These are phyloP conservation scores for Colius striatus DNA, from an alignment of 2,113 vertebrate genomes.

Conservation along the genomic window DNA sequence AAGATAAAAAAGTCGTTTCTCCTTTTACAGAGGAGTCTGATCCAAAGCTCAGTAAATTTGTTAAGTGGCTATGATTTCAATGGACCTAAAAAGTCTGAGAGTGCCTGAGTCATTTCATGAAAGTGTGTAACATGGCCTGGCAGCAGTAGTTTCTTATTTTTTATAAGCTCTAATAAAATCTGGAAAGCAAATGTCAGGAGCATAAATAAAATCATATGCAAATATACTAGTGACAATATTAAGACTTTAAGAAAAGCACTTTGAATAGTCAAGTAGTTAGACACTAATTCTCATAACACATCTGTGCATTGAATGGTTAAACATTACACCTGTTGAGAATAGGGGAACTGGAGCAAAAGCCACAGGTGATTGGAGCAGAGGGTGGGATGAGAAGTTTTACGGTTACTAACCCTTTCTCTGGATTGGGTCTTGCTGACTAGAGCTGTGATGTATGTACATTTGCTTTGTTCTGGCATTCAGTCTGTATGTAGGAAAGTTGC, in stretches of 20 bases:
- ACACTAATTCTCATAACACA: not conserved
- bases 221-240: not conserved
- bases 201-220: slow-evolving; percentile 6
- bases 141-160: not conserved
- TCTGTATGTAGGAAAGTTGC: not conserved
- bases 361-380: not conserved
- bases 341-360: not conserved
- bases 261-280: not conserved
- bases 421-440: not conserved
- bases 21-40: not conserved
- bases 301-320: not conserved
- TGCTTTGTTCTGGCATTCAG: not conserved
- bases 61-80: not conserved
- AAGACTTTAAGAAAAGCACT: not conserved
- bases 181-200: slow-evolving; percentile 9
- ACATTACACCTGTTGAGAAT: not conserved
- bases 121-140: not conserved
- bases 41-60: not conserved
- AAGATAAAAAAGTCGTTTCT: not conserved
- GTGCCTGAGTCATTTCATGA: not conserved
- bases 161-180: slow-evolving; percentile 5
- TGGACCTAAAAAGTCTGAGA: not conserved
- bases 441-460: not conserved
- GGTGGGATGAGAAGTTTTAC: not conserved
- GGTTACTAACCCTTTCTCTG: not conserved